These are phyloP conservation scores for Piaya cayana DNA, from an alignment of 2,113 vertebrate species.

Conservation along the genomic window DNA sequence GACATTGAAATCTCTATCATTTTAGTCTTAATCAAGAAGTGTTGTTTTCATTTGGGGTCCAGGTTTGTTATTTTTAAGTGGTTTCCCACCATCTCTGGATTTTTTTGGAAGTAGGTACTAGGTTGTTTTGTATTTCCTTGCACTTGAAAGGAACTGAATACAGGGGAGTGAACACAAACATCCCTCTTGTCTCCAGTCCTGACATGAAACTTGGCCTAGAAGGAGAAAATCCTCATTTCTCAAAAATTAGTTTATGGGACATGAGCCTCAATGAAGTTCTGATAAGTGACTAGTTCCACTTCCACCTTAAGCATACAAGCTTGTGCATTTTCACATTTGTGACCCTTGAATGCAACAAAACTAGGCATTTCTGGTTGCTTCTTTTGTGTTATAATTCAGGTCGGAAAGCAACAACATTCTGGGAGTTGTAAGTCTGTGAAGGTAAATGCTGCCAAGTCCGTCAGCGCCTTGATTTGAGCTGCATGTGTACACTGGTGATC, in stretches of 20 bases:
- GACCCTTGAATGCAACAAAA: not conserved
- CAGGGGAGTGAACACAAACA: not conserved
- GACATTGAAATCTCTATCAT: not conserved
- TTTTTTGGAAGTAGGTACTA: not conserved
- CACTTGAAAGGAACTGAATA: not conserved
- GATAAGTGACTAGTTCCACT: not conserved
- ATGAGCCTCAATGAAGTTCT: not conserved
- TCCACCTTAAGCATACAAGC: not conserved
- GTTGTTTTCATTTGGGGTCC: not conserved
- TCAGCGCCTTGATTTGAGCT: not conserved
- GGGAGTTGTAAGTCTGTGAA: not conserved
- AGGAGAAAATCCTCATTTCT: not conserved
- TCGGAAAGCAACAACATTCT: not conserved
- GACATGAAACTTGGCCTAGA: not conserved
- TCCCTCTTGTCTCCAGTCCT: not conserved
- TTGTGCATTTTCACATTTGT: not conserved
- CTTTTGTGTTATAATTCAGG: not conserved
- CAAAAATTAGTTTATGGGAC: not conserved
- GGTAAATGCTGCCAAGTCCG: not conserved
- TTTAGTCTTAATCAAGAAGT: not conserved
- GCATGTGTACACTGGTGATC: not conserved
- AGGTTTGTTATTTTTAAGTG: not conserved
- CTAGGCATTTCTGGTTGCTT: not conserved
- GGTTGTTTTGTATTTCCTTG: not conserved
- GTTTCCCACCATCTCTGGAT: constrained; percentile 9